phyloP scores from a whole-genome alignment of 2,113 vertebrate genomes.

The Glaucidium brasilianum region DNA sequence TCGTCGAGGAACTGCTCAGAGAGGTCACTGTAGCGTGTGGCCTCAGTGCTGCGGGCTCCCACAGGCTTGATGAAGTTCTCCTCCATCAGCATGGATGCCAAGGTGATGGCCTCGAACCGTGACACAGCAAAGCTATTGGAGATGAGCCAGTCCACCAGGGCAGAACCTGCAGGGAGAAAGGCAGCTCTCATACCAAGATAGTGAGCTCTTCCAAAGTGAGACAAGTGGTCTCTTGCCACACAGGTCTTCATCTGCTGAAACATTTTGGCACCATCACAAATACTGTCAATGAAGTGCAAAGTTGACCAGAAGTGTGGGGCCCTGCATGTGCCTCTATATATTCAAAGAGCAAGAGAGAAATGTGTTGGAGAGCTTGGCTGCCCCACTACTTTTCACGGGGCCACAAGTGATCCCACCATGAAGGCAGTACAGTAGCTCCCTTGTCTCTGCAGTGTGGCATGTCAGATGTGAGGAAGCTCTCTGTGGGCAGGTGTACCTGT shows the following conservation, averaged over 20 bases:
- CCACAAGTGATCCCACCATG: background rate
- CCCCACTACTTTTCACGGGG: background rate
- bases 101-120: slow-evolving; percentile 84
- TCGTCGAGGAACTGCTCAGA: slow-evolving; percentile 89
- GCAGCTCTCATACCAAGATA: background rate
- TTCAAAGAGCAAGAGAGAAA: background rate
- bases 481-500: slow-evolving; percentile 73
- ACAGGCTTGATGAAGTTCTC: slow-evolving; percentile 84
- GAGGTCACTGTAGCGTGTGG: slow-evolving; percentile 76
- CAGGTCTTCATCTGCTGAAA: background rate
- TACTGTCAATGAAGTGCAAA: background rate
- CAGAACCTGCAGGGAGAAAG: slow-evolving; percentile 78
- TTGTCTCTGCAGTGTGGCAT: background rate
- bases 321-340: background rate
- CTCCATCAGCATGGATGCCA: slow-evolving; percentile 89
- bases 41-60: slow-evolving; percentile 81
- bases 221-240: background rate
- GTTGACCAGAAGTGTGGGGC: background rate
- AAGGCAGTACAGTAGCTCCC: background rate
- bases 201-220: background rate
- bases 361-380: background rate
- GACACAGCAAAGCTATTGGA: slow-evolving; percentile 79
- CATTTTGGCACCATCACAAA: background rate
- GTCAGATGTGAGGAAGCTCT: background rate
- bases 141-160: slow-evolving; percentile 93